These are phyloP conservation scores for Pelecanus crispus DNA, from an alignment of 2,113 vertebrate genomes.

Conservation along the genomic window DNA sequence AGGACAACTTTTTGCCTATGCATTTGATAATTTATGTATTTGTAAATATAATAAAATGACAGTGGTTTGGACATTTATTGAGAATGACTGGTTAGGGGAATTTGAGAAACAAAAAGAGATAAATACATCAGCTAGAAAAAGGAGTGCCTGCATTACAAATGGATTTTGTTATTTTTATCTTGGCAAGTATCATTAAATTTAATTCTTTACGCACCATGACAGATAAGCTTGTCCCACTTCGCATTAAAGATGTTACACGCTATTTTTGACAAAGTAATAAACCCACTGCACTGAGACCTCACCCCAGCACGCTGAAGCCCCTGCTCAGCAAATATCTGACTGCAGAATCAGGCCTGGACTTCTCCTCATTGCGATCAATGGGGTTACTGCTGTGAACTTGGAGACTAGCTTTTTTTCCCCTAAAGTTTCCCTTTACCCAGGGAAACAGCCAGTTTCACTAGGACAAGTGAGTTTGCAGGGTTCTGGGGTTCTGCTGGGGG, in stretches of 20 bases:
- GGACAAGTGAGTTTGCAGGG: background rate
- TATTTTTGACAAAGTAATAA: constrained; percentile 38
- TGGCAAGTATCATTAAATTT: constrained; percentile 42
- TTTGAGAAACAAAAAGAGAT: constrained; percentile 48
- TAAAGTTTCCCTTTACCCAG: background rate
- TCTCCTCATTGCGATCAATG: background rate
- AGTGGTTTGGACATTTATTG: constrained; percentile 28
- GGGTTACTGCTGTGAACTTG: background rate
- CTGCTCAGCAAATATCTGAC: background rate
- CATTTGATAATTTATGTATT: constrained; percentile 23
- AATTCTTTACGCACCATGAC: constrained; percentile 12
- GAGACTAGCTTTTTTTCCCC: background rate
- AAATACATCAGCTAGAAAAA: constrained; percentile 49
- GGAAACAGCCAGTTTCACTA: background rate
- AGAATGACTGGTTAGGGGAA: constrained; percentile 43
- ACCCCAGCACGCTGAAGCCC: background rate
- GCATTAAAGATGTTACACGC: background rate
- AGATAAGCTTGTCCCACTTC: constrained; percentile 17
- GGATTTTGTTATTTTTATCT: constrained; percentile 52
- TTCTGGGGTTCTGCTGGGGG: background rate
- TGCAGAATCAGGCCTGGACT: background rate
- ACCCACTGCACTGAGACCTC: background rate
- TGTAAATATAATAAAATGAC: constrained; percentile 29
- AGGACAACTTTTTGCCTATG: background rate
- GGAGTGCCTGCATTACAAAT: constrained; percentile 50